Evolutionary conservation across 2,113 vertebrate genomes (phyloP).

Genomic region (Neogobius melanostomus): DNA sequence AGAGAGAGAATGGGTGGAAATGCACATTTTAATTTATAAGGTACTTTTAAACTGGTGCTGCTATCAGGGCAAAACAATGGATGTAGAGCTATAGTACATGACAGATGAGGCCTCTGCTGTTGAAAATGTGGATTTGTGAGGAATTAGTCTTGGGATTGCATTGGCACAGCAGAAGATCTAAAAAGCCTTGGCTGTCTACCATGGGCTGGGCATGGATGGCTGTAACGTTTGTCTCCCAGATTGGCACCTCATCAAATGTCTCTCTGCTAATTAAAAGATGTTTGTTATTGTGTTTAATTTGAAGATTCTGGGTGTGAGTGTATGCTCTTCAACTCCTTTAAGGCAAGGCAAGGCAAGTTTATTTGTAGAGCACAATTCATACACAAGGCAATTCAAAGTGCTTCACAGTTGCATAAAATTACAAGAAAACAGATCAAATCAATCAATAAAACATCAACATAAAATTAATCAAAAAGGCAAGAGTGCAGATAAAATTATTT

Average conservation of each 20-base stretch:
- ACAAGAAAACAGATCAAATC: too few species aligned
- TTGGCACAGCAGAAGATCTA: slow-evolving; percentile 52
- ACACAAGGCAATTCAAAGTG: too few species aligned
- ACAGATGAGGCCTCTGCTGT: slow-evolving; percentile 40
- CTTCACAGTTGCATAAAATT: too few species aligned
- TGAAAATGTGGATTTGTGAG: slow-evolving; percentile 56
- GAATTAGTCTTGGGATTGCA: slow-evolving; percentile 46
- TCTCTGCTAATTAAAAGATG: background rate
- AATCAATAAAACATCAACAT: too few species aligned
- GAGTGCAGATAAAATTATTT: too few species aligned
- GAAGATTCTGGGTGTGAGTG: background rate
- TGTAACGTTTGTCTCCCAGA: slow-evolving; percentile 45
- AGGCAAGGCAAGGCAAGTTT: too few species aligned
- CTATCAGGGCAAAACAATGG: slow-evolving; percentile 6
- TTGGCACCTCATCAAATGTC: background rate
- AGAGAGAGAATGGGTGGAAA: too few species aligned
- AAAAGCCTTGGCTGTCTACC: slow-evolving; percentile 52
- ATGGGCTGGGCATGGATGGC: slow-evolving; percentile 32
- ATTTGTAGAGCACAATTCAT: too few species aligned
- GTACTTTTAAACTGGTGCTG: background rate
- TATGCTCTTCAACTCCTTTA: too few species aligned
- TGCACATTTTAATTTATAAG: too few species aligned
- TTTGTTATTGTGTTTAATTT: slow-evolving; percentile 27
- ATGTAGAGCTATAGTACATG: slow-evolving; percentile 25
- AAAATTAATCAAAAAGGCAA: too few species aligned